A percentile compares a stretch with the other conserved stretches of the same genome.
Evolutionary conservation across 1,140 invertebrate genomes (phyloP).

Genomic region (Sycobia sp.): DNA sequence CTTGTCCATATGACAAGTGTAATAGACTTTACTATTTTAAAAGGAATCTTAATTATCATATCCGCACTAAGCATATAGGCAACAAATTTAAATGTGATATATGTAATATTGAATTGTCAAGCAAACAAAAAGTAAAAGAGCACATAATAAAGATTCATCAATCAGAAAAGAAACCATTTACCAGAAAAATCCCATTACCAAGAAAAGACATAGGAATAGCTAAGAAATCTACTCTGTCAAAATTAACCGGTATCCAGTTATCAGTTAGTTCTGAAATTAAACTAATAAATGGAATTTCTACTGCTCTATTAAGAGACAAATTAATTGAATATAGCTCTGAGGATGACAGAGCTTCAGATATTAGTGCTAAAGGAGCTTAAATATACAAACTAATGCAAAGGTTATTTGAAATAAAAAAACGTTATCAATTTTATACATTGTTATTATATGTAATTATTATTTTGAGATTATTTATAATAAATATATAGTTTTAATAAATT

Average conservation of each 20-base stretch:
- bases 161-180: neutral
- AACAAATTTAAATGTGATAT: constrained; percentile 31
- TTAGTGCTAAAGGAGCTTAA: constrained; percentile 17
- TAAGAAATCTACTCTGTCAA: constrained; percentile 15
- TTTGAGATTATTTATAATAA: neutral
- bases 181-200: neutral
- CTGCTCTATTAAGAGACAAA: constrained; percentile 21
- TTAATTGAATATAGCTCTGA: constrained; percentile 2
- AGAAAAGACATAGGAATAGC: constrained; percentile 25
- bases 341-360: constrained; percentile 12
- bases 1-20: constrained; percentile 31
- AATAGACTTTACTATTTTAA: constrained; percentile 28
- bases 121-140: constrained; percentile 25
- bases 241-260: constrained; percentile 26
- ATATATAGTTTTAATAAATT: too few relatives aligned
- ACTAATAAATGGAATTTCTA: constrained; percentile 17
- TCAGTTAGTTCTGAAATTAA: neutral
- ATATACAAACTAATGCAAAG: neutral
- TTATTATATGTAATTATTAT: neutral
- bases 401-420: neutral
- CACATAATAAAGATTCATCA: constrained; percentile 23
- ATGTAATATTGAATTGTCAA: constrained; percentile 6
- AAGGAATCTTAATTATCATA: constrained; percentile 28
- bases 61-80: constrained; percentile 15
- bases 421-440: neutral